These are phyloP conservation scores for Syndactyla subalaris DNA, from an alignment of 2,797 vertebrate genomes.

Conservation along the genomic window DNA sequence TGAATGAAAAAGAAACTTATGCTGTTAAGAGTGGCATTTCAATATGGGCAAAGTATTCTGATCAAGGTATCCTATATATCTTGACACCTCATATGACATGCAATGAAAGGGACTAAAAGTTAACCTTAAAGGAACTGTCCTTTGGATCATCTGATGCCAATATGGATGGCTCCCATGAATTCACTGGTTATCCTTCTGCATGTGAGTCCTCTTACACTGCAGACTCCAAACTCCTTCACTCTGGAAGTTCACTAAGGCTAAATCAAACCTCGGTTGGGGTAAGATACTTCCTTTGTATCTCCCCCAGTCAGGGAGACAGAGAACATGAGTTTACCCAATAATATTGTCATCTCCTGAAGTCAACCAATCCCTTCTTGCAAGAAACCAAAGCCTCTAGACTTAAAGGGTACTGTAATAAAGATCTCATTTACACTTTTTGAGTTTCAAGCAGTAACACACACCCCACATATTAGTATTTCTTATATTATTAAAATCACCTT, in stretches of 20 bases:
- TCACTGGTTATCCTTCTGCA: neutral
- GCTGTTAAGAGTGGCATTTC: neutral
- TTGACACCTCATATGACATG: neutral
- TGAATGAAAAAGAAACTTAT: neutral
- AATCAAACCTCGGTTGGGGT: neutral
- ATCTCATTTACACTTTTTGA: neutral
- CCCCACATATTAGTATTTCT: neutral
- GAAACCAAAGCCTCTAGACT: neutral
- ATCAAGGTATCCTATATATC: neutral
- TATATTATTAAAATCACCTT: neutral
- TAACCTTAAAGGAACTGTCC: neutral
- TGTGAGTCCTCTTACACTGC: rapidly evolving
- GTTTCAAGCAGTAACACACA: neutral
- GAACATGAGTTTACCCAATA: neutral
- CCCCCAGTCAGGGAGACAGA: neutral
- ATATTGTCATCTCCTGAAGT: neutral
- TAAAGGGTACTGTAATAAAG: neutral
- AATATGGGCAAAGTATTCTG: neutral
- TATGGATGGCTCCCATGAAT: neutral
- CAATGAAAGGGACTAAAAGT: neutral
- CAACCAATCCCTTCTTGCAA: neutral
- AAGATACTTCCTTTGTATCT: neutral
- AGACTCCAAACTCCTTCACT: neutral
- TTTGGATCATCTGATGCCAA: neutral
- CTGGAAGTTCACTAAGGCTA: neutral